A percentile compares a stretch with the other conserved stretches of the same genome.
phyloP scores from a whole-genome alignment of 2,797 vertebrate genomes.

The Halcyon badia region DNA sequence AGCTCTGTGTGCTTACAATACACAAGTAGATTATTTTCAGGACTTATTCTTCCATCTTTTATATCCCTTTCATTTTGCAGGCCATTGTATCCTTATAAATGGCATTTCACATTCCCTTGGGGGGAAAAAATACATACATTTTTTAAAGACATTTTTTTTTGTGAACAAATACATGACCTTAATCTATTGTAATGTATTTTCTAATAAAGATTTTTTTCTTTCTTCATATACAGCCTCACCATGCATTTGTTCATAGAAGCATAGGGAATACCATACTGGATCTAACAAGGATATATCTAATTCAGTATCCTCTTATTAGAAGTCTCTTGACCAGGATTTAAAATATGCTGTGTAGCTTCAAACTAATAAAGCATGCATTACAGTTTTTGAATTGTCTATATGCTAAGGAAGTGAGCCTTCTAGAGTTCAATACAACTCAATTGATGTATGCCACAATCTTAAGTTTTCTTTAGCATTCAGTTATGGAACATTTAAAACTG shows the following conservation, averaged over 20 bases:
- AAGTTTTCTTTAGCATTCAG: not conserved
- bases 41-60: not conserved
- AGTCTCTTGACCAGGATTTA: not conserved
- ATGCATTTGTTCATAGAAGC: not conserved
- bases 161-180: not conserved
- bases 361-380: not conserved
- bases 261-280: not conserved
- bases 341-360: not conserved
- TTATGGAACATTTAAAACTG: not conserved
- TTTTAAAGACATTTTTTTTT: not conserved
- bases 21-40: not conserved
- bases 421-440: not conserved
- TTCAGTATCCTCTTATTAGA: not conserved
- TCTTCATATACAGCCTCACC: not conserved
- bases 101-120: not conserved
- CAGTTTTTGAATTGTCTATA: not conserved
- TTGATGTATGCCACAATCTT: not conserved
- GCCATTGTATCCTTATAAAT: not conserved
- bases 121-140: not conserved
- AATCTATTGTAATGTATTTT: not conserved
- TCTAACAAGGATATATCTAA: not conserved
- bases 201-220: not conserved
- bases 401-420: not conserved
- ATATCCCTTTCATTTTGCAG: conserved; percentile 3
- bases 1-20: not conserved